A percentile compares a stretch with the other conserved stretches of the same genome.
Conservation (phyloP, 2,797 vertebrate genomes). For the Rhinogobio ventralis region DNA sequence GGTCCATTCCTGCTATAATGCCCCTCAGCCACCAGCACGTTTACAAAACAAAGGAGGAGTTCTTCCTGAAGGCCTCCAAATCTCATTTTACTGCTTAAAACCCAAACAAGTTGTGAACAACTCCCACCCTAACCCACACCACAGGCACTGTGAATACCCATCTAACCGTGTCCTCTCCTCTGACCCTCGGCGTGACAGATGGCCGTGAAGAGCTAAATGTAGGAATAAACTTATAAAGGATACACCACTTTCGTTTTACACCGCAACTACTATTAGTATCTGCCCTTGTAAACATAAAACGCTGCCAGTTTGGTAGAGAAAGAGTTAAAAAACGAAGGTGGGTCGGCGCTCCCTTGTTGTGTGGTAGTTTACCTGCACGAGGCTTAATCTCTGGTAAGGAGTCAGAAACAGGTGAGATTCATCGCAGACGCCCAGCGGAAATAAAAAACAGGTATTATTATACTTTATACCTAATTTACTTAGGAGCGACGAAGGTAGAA, state of each 20-base stretch:
- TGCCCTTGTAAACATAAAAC: background rate
- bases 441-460: background rate
- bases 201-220: background rate
- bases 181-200: background rate
- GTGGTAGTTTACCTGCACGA: slow-evolving; percentile 18
- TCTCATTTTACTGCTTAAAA: slow-evolving; percentile 38
- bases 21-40: slow-evolving; percentile 38
- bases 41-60: slow-evolving; percentile 63
- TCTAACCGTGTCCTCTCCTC: background rate
- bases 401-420: background rate
- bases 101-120: slow-evolving; percentile 33
- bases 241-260: background rate
- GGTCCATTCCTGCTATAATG: background rate
- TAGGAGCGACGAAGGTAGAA: too few relatives aligned
- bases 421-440: background rate
- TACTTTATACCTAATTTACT: background rate
- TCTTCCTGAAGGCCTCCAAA: slow-evolving; percentile 52
- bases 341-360: background rate
- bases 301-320: background rate
- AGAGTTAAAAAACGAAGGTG: slow-evolving; percentile 19
- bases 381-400: slow-evolving; percentile 2
- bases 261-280: background rate
- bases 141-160: slow-evolving; percentile 1
- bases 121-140: slow-evolving; percentile 21
- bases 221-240: background rate